Evolutionary conservation across 2,113 vertebrate species (phyloP).

Genomic region (Pachypanchax playfairii): DNA sequence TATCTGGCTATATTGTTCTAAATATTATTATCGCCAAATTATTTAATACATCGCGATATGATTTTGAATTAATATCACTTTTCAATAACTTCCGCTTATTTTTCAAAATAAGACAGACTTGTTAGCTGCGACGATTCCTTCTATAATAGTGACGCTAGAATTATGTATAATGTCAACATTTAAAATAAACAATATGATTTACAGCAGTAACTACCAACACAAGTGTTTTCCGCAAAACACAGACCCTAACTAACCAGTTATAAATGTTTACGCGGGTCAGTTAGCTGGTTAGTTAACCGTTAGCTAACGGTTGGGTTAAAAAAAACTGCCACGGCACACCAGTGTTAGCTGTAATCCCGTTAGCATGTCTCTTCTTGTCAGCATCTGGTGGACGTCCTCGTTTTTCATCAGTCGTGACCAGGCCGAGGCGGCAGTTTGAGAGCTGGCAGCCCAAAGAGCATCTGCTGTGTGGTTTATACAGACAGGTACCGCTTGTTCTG

Average conservation of each 20-base stretch:
- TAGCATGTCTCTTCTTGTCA: conserved; percentile 26
- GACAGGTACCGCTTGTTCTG: conserved; percentile 1
- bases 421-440: conserved; percentile 41
- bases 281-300: conserved; percentile 21
- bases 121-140: neutral
- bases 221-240: neutral
- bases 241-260: neutral
- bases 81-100: conserved; percentile 21
- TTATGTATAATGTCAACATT: neutral
- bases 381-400: conserved; percentile 33
- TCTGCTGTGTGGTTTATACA: conserved; percentile 6
- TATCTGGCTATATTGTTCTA: no score
- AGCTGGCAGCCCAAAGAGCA: conserved; percentile 11
- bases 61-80: neutral
- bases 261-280: conserved; percentile 6
- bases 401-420: conserved; percentile 60
- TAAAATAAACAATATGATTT: neutral
- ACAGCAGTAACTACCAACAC: neutral
- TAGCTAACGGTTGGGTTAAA: conserved; percentile 23
- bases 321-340: conserved; percentile 47
- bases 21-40: no score
- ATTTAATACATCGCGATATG: no score
- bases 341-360: conserved; percentile 44
- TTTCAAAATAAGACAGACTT: conserved; percentile 40
- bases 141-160: neutral